Evolutionary conservation across 1,140 invertebrate species (phyloP).

Genomic region (Lucilia cuprina): DNA sequence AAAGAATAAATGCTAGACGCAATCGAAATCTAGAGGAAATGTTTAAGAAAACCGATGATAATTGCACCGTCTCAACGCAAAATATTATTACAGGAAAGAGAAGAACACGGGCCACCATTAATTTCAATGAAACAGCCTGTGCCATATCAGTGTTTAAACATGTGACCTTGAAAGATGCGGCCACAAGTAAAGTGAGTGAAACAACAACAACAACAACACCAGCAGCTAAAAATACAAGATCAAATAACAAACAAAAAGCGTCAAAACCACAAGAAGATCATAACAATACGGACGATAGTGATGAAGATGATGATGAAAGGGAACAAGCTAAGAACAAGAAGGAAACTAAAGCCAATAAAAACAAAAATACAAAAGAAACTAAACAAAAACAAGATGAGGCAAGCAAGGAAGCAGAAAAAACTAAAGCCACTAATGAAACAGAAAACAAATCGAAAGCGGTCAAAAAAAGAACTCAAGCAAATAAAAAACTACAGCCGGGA

Average conservation of each 20-base stretch:
- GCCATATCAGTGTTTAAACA: constrained; percentile 41
- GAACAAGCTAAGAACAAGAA: neutral
- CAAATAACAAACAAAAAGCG: neutral
- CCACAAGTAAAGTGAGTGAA: neutral
- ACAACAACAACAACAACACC: neutral
- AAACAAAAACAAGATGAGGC: neutral
- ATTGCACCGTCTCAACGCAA: constrained; percentile 53
- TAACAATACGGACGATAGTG: neutral
- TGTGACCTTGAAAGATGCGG: neutral
- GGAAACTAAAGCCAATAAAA: too few species aligned
- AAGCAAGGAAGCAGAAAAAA: neutral
- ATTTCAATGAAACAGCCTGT: constrained; percentile 48
- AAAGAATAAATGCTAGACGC: neutral
- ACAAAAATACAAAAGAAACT: neutral
- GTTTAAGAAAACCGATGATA: constrained; percentile 51
- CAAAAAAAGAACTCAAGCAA: neutral
- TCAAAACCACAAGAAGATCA: neutral
- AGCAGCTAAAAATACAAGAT: neutral
- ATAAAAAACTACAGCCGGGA: neutral
- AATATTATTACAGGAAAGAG: constrained; percentile 55
- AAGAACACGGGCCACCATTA: constrained; percentile 41
- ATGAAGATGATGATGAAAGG: neutral
- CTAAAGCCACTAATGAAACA: too few species aligned
- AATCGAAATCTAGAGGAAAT: constrained; percentile 43
- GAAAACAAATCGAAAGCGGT: neutral